Conservation (phyloP, 2,888 invertebrate species). For the Elegia similella region DNA sequence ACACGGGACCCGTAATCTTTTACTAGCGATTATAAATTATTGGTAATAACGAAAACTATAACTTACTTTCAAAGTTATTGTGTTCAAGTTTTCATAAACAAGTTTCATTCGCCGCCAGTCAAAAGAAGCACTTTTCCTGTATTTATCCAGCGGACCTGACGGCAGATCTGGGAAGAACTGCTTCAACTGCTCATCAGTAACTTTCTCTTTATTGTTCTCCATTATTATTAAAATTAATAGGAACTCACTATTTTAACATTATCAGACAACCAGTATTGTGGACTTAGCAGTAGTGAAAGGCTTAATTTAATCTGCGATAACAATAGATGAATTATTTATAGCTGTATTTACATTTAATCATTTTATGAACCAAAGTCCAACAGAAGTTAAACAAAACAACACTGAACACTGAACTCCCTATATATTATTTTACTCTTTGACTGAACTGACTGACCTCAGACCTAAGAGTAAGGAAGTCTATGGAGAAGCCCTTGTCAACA, state of each 20-base stretch:
- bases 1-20: too few species aligned
- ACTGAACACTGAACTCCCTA: too few species aligned
- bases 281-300: not conserved
- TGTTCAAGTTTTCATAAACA: constrained; percentile 54
- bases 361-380: not conserved
- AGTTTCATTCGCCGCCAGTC: constrained; percentile 84
- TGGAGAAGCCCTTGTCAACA: too few species aligned
- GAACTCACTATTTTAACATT: not conserved
- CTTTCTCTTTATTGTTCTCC: constrained; percentile 27
- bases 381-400: not conserved
- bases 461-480: too few species aligned
- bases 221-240: constrained; percentile 24
- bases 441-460: too few species aligned
- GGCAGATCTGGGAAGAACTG: constrained; percentile 81
- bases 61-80: constrained; percentile 65
- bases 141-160: constrained; percentile 83
- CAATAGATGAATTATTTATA: not conserved
- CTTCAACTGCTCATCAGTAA: constrained; percentile 55
- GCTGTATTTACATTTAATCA: not conserved
- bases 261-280: not conserved
- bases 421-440: too few species aligned
- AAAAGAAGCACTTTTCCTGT: constrained; percentile 84
- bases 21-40: too few species aligned
- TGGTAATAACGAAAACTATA: too few species aligned
- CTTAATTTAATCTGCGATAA: not conserved